Percentiles rank a stretch among this genome's conserved stretches.
phyloP scores from a whole-genome alignment of 2,888 invertebrate species.

The Heteromurus nitidus region DNA sequence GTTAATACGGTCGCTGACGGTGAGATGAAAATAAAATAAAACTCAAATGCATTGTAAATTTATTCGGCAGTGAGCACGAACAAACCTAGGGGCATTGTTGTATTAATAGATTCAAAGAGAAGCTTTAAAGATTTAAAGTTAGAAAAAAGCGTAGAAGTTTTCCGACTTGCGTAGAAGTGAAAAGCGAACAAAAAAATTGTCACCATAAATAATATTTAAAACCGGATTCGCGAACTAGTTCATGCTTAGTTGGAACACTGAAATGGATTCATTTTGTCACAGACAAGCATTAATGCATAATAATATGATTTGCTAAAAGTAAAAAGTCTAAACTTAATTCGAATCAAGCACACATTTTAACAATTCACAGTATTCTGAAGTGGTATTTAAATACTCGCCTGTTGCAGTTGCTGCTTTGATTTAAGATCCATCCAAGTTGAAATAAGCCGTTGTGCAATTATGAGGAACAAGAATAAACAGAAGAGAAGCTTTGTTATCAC shows the following conservation, averaged over 20 bases:
- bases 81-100: too few species aligned
- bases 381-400: constrained; percentile 66
- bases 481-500: not conserved
- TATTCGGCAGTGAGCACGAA: too few species aligned
- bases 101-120: too few species aligned
- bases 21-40: too few species aligned
- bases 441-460: constrained; percentile 14
- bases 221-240: not conserved
- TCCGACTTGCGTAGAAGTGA: too few species aligned
- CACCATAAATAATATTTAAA: not conserved
- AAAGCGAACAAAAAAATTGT: not conserved
- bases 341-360: not conserved
- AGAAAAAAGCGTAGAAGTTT: too few species aligned
- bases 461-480: constrained; percentile 23
- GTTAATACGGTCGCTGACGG: too few species aligned
- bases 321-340: too few species aligned
- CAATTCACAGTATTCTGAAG: not conserved
- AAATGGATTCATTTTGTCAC: not conserved
- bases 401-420: constrained; percentile 72
- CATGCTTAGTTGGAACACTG: not conserved
- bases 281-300: not conserved
- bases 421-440: constrained; percentile 55
- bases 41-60: too few species aligned
- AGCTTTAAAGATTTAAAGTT: too few species aligned
- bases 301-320: not conserved